Evolutionary conservation across 2,113 vertebrate genomes (phyloP), one percentile per base, ranked within the genome.

Genomic region (Thunnus maccoyii): DNA sequence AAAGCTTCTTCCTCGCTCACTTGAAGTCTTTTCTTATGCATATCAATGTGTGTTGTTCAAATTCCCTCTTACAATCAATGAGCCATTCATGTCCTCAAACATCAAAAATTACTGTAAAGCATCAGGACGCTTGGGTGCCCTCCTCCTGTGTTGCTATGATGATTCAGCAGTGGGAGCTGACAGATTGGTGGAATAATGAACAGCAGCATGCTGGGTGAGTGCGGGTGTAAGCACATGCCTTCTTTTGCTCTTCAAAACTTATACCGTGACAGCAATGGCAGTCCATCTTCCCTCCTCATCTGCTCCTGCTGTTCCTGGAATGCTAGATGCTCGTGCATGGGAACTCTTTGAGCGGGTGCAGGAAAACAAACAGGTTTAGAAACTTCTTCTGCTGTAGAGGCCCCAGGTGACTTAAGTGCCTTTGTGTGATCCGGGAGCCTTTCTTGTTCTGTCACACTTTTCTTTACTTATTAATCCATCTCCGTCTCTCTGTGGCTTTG

Each of bases 401-500:
- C 69, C 87, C 78, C 90, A 60, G 82, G 86, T 88, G 86, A 88
- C 72, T 88, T 57, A 48, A 41, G 25, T 0, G 57, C 72, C 64
- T 76, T 36, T 76, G 78, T 89, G 82, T 84, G 84, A 91, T 86
- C 75, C 27, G 69, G 72, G 67, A 3, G 14, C 72, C 76, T 85
- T 84, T 85, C 86, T 78, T 83, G 81, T 88, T 88, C 84, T 73
- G 82, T 89, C 57, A 61, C 62, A 80, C 67, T 83, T 88, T 89
- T 69, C 88, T 89, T 94, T 90, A 90, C 82, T 92, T 93, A 91
- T 93, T 92, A 91, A 94, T 92, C 88, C 75, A 72, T 89, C 86
- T 86, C 77, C 25, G 61, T 86, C 88, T 81, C 27, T 15, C 63
- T 82, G 72, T 1, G 22, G 85, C 90, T 92, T 90, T 90, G 86